phyloP scores from a whole-genome alignment of 2,113 vertebrate species.

The Caranx melampygus region DNA sequence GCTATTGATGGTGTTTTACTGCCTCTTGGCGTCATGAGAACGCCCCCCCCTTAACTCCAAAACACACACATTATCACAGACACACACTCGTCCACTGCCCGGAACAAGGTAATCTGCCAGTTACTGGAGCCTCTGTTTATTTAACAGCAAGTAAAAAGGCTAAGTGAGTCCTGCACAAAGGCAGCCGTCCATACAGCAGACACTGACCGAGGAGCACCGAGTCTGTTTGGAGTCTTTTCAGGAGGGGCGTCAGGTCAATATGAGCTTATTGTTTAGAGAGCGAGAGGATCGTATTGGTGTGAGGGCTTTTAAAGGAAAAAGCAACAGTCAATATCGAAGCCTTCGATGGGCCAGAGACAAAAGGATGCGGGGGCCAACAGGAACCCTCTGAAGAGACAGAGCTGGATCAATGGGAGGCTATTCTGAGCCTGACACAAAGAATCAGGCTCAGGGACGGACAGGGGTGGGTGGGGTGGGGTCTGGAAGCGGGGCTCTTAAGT shows the following conservation, averaged over 20 bases:
- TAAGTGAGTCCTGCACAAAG: constrained; percentile 38
- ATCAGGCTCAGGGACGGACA: neutral
- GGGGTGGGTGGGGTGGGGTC: neutral
- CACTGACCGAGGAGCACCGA: neutral
- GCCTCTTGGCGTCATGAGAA: constrained; percentile 31
- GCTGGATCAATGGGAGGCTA: constrained; percentile 53
- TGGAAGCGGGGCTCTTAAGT: neutral
- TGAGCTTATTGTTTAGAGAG: constrained; percentile 20
- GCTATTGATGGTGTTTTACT: constrained; percentile 39
- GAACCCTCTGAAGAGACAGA: neutral
- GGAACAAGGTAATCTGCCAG: constrained; percentile 32
- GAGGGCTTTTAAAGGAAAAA: constrained; percentile 14
- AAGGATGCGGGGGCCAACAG: constrained; percentile 42
- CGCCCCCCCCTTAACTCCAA: constrained; percentile 34
- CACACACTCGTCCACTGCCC: constrained; percentile 4
- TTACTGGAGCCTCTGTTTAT: constrained; percentile 38
- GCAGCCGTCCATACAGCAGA: constrained; percentile 14
- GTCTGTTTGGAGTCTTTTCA: constrained; percentile 21
- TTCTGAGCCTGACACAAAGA: constrained; percentile 25
- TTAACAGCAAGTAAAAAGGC: constrained; percentile 26
- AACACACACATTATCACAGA: constrained; percentile 39
- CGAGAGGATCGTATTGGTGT: neutral
- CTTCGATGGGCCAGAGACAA: constrained; percentile 11
- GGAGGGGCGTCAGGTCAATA: neutral
- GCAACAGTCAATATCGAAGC: constrained; percentile 1